These are phyloP conservation scores for Hypsopygia costalis DNA, from an alignment of 2,888 invertebrate genomes.

Conservation along the genomic window DNA sequence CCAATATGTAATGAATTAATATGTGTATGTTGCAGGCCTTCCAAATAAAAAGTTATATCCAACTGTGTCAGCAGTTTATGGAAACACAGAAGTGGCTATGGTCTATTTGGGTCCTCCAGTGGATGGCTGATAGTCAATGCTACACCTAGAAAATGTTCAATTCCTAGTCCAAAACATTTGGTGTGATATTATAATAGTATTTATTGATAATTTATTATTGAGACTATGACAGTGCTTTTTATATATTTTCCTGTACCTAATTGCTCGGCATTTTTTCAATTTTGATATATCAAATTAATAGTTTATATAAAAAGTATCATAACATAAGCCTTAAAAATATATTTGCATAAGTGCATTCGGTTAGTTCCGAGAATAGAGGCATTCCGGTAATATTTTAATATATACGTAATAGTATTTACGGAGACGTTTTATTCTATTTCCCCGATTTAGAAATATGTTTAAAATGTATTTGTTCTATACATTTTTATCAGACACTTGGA, in stretches of 20 bases:
- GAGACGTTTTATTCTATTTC: too few species aligned
- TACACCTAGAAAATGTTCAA: slow-evolving; percentile 10
- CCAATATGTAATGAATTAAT: too few species aligned
- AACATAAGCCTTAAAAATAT: neutral
- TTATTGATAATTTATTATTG: slow-evolving; percentile 2
- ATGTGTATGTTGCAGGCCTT: slow-evolving; percentile 84
- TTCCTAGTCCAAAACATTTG: slow-evolving; percentile 19
- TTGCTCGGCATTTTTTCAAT: too few species aligned
- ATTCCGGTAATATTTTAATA: too few species aligned
- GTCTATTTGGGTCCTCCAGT: slow-evolving; percentile 98
- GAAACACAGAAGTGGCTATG: slow-evolving; percentile 99
- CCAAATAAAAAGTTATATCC: slow-evolving; percentile 96
- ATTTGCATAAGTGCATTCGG: too few species aligned
- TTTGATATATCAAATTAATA: too few species aligned
- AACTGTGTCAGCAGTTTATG: slow-evolving; percentile 98
- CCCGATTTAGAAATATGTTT: too few species aligned
- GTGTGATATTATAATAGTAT: slow-evolving; percentile 9
- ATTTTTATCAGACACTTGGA: too few species aligned
- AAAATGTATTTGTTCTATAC: too few species aligned
- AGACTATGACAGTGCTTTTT: slow-evolving; percentile 3
- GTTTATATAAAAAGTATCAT: neutral
- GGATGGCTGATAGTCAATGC: slow-evolving; percentile 87
- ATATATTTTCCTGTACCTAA: neutral
- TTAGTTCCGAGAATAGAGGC: too few species aligned
- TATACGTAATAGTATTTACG: too few species aligned